Percentiles rank a stretch among this genome's conserved stretches.
Conservation (phyloP, 2,888 invertebrate genomes). For the Mythimna albipuncta region DNA sequence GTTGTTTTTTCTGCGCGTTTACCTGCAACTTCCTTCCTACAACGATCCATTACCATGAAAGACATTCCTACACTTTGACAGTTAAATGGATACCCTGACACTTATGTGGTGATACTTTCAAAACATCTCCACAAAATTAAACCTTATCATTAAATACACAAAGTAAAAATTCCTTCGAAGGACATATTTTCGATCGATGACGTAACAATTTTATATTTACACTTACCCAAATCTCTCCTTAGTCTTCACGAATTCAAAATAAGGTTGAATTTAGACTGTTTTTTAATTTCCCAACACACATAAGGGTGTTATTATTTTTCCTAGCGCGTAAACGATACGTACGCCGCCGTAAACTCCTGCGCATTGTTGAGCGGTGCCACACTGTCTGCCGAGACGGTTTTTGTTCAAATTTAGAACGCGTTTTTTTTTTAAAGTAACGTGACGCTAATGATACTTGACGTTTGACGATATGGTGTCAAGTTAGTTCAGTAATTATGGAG, state of each 20-base stretch:
- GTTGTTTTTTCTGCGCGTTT: constrained; percentile 77
- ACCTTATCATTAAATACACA: constrained; percentile 44
- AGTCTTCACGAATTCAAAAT: rapidly evolving
- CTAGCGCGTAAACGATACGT: constrained; percentile 71
- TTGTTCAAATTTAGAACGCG: constrained; percentile 69
- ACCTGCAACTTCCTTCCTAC: constrained; percentile 90
- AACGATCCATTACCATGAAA: constrained; percentile 87
- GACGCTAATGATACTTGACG: constrained; percentile 77
- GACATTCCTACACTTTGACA: constrained; percentile 86
- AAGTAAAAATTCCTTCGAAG: constrained; percentile 59
- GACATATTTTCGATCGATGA: constrained; percentile 37
- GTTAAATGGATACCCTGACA: constrained; percentile 84
- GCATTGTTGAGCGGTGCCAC: constrained; percentile 84
- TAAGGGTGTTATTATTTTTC: constrained; percentile 67
- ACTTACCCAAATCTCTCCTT: neutral
- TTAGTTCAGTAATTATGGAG: constrained; percentile 53
- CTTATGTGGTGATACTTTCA: constrained; percentile 68
- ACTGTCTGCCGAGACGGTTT: constrained; percentile 81
- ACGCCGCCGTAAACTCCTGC: constrained; percentile 71
- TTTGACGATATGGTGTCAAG: constrained; percentile 69
- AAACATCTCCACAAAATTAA: constrained; percentile 44
- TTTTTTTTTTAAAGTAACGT: constrained; percentile 66
- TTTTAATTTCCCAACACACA: neutral
- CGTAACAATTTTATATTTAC: constrained; percentile 36
- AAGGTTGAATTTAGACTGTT: constrained; percentile 27